Percentiles rank a stretch among this genome's conserved stretches.
Evolutionary conservation across 37 sponge, comb jelly and placozoan genomes (phyloP).

Genomic region (Chondrosia reniformis): DNA sequence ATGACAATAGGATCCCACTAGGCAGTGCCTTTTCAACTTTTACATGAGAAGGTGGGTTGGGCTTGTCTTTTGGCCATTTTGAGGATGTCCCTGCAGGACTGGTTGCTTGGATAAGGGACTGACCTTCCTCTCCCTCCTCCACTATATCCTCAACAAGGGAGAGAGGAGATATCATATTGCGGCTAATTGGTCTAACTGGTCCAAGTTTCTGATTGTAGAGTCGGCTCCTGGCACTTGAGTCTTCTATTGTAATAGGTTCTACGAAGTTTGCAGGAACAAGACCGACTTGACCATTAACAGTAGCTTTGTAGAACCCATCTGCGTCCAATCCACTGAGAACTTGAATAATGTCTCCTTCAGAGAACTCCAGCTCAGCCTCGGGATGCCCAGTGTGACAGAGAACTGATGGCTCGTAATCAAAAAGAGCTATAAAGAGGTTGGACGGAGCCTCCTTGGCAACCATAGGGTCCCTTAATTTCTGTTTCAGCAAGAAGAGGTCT

Average conservation of each 20-base stretch:
- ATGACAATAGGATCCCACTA: constrained; percentile 9
- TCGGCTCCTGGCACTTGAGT: constrained; percentile 17
- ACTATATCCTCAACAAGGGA: constrained; percentile 16
- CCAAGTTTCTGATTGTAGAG: constrained; percentile 59
- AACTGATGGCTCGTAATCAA: constrained; percentile 65
- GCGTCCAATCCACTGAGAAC: constrained; percentile 73
- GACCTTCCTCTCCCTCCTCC: not conserved
- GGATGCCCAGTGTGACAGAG: constrained; percentile 74
- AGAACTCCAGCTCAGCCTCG: constrained; percentile 42
- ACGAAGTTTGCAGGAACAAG: constrained; percentile 75
- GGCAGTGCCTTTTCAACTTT: constrained; percentile 2
- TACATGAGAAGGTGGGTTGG: not conserved
- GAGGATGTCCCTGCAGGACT: not conserved
- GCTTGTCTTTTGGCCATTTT: not conserved
- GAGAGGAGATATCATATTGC: not conserved
- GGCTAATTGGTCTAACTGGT: not conserved
- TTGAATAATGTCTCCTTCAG: constrained; percentile 60
- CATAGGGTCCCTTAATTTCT: not conserved
- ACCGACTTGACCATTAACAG: constrained; percentile 39
- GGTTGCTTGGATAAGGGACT: not conserved
- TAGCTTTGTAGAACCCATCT: constrained; percentile 52
- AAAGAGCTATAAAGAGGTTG: constrained; percentile 65
- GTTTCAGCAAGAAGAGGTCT: not conserved
- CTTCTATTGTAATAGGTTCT: constrained; percentile 50
- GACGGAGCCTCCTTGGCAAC: not conserved